Percentiles rank a stretch among this genome's conserved stretches.
Evolutionary conservation across 2,888 invertebrate species (phyloP).

Genomic region (Glaucopsyche alexis): DNA sequence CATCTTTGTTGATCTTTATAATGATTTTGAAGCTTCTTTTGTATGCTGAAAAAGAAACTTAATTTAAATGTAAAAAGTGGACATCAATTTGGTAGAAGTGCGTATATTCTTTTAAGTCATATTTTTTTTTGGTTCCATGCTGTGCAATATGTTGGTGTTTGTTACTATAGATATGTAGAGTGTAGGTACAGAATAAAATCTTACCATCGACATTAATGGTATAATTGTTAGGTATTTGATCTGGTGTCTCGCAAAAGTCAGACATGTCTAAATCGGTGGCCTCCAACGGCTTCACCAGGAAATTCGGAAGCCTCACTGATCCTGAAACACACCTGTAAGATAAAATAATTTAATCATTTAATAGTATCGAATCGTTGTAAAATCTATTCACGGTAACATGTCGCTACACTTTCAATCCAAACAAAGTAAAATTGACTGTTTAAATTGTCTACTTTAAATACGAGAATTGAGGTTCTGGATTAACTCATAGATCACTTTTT

Average conservation of each 20-base stretch:
- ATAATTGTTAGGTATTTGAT: conserved; percentile 66
- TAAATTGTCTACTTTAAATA: no score
- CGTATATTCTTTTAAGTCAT: no score
- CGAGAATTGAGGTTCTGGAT: no score
- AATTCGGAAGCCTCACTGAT: conserved; percentile 70
- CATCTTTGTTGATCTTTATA: conserved; percentile 52
- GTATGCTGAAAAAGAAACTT: conserved; percentile 47
- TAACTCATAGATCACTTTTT: no score
- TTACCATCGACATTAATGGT: conserved; percentile 73
- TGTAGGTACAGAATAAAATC: no score
- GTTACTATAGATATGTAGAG: no score
- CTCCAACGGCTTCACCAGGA: conserved; percentile 58
- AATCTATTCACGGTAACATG: no score
- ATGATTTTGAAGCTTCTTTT: conserved; percentile 51
- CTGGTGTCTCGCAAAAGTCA: conserved; percentile 63
- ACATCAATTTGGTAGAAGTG: no score
- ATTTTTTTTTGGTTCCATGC: no score
- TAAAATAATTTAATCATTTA: neutral
- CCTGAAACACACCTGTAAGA: conserved; percentile 76
- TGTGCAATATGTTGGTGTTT: no score
- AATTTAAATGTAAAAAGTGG: neutral
- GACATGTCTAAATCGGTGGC: conserved; percentile 70
- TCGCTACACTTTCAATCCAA: no score
- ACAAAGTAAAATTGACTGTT: no score
- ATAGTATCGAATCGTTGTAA: neutral